phyloP scores from a whole-genome alignment of 2,888 invertebrate species.

The Xylota sylvarum region DNA sequence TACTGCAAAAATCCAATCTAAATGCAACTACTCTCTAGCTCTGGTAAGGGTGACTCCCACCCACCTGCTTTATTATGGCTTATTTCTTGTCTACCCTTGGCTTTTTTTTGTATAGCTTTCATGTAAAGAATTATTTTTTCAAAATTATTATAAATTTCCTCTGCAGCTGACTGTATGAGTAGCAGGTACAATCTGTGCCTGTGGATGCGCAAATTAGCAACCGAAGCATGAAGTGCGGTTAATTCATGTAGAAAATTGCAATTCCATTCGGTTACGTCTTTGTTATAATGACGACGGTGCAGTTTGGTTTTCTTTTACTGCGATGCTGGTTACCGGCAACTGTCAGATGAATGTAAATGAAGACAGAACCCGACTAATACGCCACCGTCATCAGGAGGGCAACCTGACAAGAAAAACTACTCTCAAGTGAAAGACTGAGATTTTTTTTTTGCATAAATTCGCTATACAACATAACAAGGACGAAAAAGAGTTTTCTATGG shows the following conservation, averaged over 20 bases:
- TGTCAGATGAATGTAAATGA: slow-evolving; percentile 52
- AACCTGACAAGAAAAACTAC: slow-evolving; percentile 28
- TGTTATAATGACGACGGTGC: slow-evolving; percentile 36
- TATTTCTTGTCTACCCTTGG: not conserved
- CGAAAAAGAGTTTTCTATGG: not conserved
- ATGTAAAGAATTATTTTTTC: not conserved
- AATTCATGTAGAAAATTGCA: slow-evolving; percentile 69
- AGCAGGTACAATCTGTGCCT: slow-evolving; percentile 21
- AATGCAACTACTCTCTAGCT: not conserved
- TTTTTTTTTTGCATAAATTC: not conserved
- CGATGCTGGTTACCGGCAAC: slow-evolving; percentile 40
- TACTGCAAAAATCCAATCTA: not conserved
- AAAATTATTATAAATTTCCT: not conserved
- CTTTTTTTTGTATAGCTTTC: not conserved
- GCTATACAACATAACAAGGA: not conserved
- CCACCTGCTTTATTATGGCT: not conserved
- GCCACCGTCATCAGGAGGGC: not conserved
- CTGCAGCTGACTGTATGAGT: not conserved
- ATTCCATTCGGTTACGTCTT: slow-evolving; percentile 52
- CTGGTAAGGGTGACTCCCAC: too few species aligned
- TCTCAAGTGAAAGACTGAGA: slow-evolving; percentile 11
- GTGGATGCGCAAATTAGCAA: slow-evolving; percentile 57
- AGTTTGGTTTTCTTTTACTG: slow-evolving; percentile 21
- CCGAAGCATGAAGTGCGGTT: slow-evolving; percentile 68
- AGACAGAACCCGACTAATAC: slow-evolving; percentile 8